Evolutionary conservation across 2,113 vertebrate genomes (phyloP), one percentile per base, ranked within the genome.

Genomic region (Synodontis membranacea): DNA sequence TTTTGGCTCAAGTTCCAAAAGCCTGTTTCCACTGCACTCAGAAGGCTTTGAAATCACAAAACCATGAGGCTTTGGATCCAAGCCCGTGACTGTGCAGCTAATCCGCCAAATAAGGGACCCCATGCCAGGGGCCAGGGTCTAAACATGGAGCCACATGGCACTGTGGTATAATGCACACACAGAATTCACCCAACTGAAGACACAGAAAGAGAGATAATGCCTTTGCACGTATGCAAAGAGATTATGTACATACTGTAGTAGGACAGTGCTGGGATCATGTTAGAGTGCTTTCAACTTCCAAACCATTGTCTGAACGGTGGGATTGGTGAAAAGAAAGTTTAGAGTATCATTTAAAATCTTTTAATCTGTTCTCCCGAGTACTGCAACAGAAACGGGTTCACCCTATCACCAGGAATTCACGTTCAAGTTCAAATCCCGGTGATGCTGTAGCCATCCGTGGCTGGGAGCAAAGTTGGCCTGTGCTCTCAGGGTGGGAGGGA

Each of bases 141-240:
- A 87, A 90, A 90, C 89, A 90, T 84, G 82, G 82, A 90, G 84
- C 84, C 82, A 84, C 87, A 90, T 86, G 84, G 86, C 84, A 90
- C 82, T 48, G 78, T 83, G 84, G 81, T 84, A 88, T 78, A 86
- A 96, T 95, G 96, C 58, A 50, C 37, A 83, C 83, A 34, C 85
- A 66, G 68, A 48, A 82, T 80, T 76, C 54, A 80, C 80, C 31
- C 83, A 88, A 44, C 86, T 64, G 76, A 84, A 79, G 58, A 82
- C 72, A 85, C 25, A 58, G 84, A 86, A 76, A 84, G 42, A 86
- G 48, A 79, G 82, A 88, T 88, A 90, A 90, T 90, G 89, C 54
- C 81, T 80, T 74, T 88, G 62, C 86, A 80, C 37, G 56, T 75
- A 76, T 75, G 70, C 60, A 86, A 64, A 83, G 70, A 84, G 84